Conservation (phyloP, 2,888 invertebrate species). For the Brachylomia viminalis region DNA sequence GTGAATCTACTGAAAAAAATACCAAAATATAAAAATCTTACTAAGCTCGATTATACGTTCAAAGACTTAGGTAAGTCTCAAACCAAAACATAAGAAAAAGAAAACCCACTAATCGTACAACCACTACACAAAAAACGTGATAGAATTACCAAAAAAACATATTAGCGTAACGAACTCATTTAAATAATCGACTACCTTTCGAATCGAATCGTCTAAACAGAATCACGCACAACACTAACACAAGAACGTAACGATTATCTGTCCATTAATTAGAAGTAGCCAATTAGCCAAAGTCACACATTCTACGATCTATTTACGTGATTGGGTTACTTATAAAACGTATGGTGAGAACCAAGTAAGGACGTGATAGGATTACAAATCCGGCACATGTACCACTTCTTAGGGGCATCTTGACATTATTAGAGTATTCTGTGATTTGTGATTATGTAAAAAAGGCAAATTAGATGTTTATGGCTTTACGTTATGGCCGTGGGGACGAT, state of each 20-base stretch:
- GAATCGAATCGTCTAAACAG: constrained; percentile 52
- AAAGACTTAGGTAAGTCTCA: neutral
- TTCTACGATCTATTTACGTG: constrained; percentile 82
- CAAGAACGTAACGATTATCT: constrained; percentile 75
- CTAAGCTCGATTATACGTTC: neutral
- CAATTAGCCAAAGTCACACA: constrained; percentile 80
- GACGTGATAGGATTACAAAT: constrained; percentile 75
- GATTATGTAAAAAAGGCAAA: constrained; percentile 57
- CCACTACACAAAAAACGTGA: constrained; percentile 58
- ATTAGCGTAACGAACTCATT: constrained; percentile 48
- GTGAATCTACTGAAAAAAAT: neutral
- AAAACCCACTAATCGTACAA: constrained; percentile 30
- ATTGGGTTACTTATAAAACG: constrained; percentile 68
- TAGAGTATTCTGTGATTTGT: constrained; percentile 66
- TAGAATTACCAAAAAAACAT: constrained; percentile 47
- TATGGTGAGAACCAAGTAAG: constrained; percentile 73
- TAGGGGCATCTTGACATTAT: constrained; percentile 63
- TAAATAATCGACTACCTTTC: constrained; percentile 57
- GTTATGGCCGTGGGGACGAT: constrained; percentile 61
- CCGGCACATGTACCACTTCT: constrained; percentile 34
- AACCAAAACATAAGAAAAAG: constrained; percentile 20
- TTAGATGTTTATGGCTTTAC: constrained; percentile 55
- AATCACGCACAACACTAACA: constrained; percentile 54
- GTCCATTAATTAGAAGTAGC: constrained; percentile 78
- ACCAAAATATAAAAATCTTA: neutral